Conservation (phyloP, 2,797 vertebrate species). For the Ispidina lecontei region DNA sequence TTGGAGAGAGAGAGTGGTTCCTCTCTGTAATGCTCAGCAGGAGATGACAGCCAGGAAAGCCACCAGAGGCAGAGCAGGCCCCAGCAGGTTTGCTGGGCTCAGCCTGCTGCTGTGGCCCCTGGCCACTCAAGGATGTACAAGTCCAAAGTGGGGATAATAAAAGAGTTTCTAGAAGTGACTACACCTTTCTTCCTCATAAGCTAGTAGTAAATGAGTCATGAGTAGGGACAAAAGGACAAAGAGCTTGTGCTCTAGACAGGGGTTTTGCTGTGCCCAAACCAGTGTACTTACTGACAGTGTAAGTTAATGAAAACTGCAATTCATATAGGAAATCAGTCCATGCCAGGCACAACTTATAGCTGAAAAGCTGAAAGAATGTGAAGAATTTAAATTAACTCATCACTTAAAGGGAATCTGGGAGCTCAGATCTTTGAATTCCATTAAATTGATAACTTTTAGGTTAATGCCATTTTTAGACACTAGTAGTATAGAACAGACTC, state of each 20-base stretch:
- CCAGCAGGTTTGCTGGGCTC: not conserved
- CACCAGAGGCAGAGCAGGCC: not conserved
- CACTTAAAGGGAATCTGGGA: not conserved
- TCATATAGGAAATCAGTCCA: not conserved
- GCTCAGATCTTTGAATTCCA: not conserved
- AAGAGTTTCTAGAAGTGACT: not conserved
- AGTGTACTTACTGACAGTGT: not conserved
- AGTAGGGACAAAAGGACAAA: not conserved
- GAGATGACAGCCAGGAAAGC: not conserved
- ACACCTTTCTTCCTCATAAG: not conserved
- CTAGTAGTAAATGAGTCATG: not conserved
- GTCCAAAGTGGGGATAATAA: not conserved
- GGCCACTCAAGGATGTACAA: not conserved
- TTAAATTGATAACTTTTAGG: not conserved
- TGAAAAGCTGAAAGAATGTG: not conserved
- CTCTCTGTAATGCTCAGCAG: not conserved
- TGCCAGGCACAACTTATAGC: not conserved
- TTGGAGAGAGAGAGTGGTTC: not conserved
- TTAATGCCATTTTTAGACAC: not conserved
- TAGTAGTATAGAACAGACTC: not conserved
- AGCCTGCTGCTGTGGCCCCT: not conserved
- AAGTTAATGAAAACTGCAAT: not conserved
- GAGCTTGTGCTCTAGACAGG: not conserved
- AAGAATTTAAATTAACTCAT: conserved; percentile 38
- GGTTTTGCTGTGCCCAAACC: not conserved